Conservation (phyloP, 2,888 invertebrate genomes). For the Andrena chrysosceles region DNA sequence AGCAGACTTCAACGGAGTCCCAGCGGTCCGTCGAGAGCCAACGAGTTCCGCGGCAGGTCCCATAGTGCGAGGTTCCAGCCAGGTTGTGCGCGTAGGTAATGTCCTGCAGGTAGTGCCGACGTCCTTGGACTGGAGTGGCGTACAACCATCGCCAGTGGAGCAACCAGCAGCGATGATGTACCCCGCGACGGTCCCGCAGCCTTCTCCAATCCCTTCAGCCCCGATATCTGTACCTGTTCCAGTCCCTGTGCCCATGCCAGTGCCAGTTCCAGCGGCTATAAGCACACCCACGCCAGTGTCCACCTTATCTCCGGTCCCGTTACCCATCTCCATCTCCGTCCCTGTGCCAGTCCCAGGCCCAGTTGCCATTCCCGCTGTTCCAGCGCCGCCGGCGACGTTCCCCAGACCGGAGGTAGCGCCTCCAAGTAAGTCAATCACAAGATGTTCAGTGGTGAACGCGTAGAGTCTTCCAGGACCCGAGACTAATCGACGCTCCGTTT, state of each 20-base stretch:
- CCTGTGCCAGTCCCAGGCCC: constrained; percentile 72
- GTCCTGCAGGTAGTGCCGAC: constrained; percentile 83
- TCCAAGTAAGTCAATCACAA: constrained; percentile 54
- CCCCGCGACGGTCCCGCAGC: constrained; percentile 57
- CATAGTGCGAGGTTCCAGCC: constrained; percentile 72
- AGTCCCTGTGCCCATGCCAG: constrained; percentile 73
- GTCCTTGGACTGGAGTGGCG: constrained; percentile 79
- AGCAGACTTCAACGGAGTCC: constrained; percentile 82
- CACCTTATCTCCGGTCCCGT: constrained; percentile 60
- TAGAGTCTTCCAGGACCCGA: background rate
- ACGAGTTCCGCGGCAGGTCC: constrained; percentile 43
- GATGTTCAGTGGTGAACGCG: too few species aligned
- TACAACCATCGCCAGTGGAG: constrained; percentile 54
- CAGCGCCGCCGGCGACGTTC: constrained; percentile 45
- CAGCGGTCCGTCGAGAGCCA: constrained; percentile 55
- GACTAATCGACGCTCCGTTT: constrained; percentile 10
- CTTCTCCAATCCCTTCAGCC: constrained; percentile 57
- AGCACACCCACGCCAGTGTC: constrained; percentile 45
- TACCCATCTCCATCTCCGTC: constrained; percentile 72
- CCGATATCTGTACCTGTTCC: constrained; percentile 71
- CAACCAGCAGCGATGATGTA: constrained; percentile 62
- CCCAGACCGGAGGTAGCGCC: constrained; percentile 49
- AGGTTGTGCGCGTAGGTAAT: constrained; percentile 83
- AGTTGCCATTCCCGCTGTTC: constrained; percentile 45
- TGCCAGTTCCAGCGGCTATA: constrained; percentile 62